A percentile compares a stretch with the other conserved stretches of the same genome.
Conservation (phyloP, 2,113 vertebrate species). For the Pagrus major region DNA sequence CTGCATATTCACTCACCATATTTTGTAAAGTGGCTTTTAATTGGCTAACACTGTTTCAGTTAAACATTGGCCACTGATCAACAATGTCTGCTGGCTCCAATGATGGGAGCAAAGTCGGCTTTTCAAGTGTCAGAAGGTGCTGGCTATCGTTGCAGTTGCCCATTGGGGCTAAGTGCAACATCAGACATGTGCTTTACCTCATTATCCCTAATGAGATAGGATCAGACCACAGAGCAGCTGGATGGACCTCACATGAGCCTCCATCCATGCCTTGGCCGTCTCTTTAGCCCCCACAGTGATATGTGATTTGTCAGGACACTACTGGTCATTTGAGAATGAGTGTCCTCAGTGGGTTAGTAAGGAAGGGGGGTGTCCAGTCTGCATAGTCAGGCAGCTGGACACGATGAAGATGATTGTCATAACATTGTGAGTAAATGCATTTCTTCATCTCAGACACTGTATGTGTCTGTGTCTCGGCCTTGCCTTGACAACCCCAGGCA, state of each 20-base stretch:
- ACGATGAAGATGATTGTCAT: constrained; percentile 26
- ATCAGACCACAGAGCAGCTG: constrained; percentile 53
- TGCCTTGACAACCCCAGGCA: constrained; percentile 49
- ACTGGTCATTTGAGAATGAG: constrained; percentile 35
- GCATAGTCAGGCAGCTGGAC: constrained; percentile 43
- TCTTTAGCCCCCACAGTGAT: constrained; percentile 16
- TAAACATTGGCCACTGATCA: neutral
- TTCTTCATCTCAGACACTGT: neutral
- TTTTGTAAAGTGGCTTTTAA: neutral
- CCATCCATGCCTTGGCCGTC: constrained; percentile 2
- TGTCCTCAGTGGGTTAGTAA: constrained; percentile 21
- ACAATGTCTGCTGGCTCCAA: neutral
- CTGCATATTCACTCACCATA: neutral
- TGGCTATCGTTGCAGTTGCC: neutral
- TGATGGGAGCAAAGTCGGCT: constrained; percentile 5
- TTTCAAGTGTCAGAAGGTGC: constrained; percentile 8
- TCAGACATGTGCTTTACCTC: constrained; percentile 59
- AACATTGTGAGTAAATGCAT: constrained; percentile 20
- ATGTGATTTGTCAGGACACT: constrained; percentile 43
- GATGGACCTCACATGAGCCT: constrained; percentile 37
- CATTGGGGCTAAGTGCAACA: constrained; percentile 49
- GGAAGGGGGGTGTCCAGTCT: constrained; percentile 16
- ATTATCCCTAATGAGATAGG: constrained; percentile 47
- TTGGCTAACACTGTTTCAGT: neutral
- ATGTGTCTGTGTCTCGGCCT: constrained; percentile 9